Percentiles rank a stretch among this genome's conserved stretches.
Evolutionary conservation across 2,113 vertebrate species (phyloP).

Genomic region (Gavialis gangeticus): DNA sequence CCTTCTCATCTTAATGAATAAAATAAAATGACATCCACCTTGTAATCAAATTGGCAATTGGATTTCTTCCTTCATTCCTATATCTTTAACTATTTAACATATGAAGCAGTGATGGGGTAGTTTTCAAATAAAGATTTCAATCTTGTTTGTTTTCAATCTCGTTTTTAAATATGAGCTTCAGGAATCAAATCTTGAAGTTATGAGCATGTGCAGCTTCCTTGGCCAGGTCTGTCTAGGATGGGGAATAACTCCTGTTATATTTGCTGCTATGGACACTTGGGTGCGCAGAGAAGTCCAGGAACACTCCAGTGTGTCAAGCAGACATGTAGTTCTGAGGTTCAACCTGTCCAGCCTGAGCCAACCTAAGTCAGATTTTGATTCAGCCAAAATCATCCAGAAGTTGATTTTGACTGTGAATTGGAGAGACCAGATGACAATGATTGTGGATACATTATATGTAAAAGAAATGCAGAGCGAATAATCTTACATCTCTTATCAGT

Average conservation of each 20-base stretch:
- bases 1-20: conserved; percentile 15
- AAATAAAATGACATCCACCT: conserved; percentile 14
- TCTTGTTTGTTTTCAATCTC: background rate
- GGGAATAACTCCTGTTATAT: background rate
- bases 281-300: background rate
- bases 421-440: too few species aligned
- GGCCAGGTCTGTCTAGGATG: background rate
- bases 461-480: too few species aligned
- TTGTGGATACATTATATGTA: too few species aligned
- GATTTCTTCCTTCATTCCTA: conserved; percentile 47
- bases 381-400: background rate
- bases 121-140: background rate
- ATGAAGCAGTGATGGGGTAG: conserved; percentile 44
- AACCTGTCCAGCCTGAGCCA: background rate
- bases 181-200: background rate
- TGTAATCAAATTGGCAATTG: conserved; percentile 44
- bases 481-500: too few species aligned
- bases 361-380: too few species aligned
- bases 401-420: background rate
- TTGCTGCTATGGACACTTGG: background rate
- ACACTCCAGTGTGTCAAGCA: background rate
- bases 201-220: background rate
- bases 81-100: conserved; percentile 52
- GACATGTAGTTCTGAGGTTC: background rate
- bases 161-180: background rate